Base-by-base conservation (phyloP, 2,888 invertebrate species). In the Heteropelma amictum region DNA sequence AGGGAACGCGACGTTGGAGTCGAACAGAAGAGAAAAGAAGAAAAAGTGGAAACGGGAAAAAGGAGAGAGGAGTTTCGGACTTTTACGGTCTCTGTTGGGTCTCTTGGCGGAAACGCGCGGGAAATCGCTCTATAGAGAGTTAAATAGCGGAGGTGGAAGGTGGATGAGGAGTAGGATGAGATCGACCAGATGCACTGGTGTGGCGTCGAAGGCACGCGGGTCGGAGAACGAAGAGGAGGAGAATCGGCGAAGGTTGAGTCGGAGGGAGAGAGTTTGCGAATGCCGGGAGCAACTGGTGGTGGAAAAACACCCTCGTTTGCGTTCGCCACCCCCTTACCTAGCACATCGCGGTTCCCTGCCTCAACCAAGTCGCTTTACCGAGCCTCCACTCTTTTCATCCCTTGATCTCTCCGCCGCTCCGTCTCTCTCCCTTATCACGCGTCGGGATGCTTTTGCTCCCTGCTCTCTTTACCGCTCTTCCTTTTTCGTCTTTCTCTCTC, bases 281-380 rank as follows among this genome's bases (percentile, higher is more conserved):
- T 81, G 81, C 82, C 81, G 85, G 85, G 86, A 88, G 89, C 89
- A 89, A 89, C 89, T 89, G 88, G 89, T 89, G 89, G 89, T 88
- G 87, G 89, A 89, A 89, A 89, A 89, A 89, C 89, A 89, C 87
- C 88, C 88, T 88, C 86, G 84, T 86, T 87, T 86, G 82, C 84
- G 83, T 84, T 84, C 84, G 80, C 82, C 83, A 83, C 82, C 83
- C 84, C 84, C 83, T 84, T 81, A 83, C 79, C 84, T 82, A 80
- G 81, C 80, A 78, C 72, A 79, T 67, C 74, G 78, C 83, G 82
- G 80, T 83, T 84, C 81, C 80, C 80, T 80, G 76, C 81, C 80
- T 82, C 80, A 80, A 56, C 63, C 71, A 71, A 67, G 71, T 61
- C 47, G 65, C 45, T 67, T 58, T 67, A 61, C 81, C 81, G 78